Base-by-base conservation (phyloP, 1,140 invertebrate genomes). In the Drosophila saltans region DNA sequence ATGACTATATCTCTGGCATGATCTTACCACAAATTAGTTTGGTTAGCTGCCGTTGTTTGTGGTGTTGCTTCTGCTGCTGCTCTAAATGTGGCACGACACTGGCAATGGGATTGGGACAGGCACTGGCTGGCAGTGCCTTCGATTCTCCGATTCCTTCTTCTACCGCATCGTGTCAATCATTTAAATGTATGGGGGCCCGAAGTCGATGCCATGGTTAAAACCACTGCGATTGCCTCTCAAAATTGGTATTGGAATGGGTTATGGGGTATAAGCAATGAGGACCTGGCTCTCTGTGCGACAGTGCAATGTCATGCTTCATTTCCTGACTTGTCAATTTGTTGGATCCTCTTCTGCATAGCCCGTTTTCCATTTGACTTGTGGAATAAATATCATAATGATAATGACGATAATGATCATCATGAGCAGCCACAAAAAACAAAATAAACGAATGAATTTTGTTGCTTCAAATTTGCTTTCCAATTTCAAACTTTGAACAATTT, bases 21-120 rank as follows among this genome's bases (percentile, higher is more conserved):
- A 88, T 88, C 83, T 89, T 88, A 74, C 83, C 84, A 88, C 83
- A 88, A 88, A 89, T 88, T 89, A 88, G 83, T 88, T 88, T 89
- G 83, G 83, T 86, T 88, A 88, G 84, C 83, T 88, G 83, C 83
- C 68, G 83, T 82, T 86, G 78, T 66, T 36, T 66, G 26, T 40
- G 56, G 57, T 43, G 16, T 71, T 55, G 33, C 21, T 60, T 60
- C 58, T 36, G 58, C 33, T 57, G 26, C 28, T 30, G 56, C 9
- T 60, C 28, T 30, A 30, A 30, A 30, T 30, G 75, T 77, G 74
- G 75, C 75, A 77, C 75, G 59, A 26, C 39, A 41, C 58, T 41
- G 36, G 33, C 36, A n/a, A 0, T 16, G 16, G 16, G 16, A 16
- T 16, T 16, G 16, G 16, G 16, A 16, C 16, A 16, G 16, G 16